These are phyloP conservation scores for Drosophila trapezifrons DNA, from an alignment of 1,140 invertebrate species.

Conservation along the genomic window DNA sequence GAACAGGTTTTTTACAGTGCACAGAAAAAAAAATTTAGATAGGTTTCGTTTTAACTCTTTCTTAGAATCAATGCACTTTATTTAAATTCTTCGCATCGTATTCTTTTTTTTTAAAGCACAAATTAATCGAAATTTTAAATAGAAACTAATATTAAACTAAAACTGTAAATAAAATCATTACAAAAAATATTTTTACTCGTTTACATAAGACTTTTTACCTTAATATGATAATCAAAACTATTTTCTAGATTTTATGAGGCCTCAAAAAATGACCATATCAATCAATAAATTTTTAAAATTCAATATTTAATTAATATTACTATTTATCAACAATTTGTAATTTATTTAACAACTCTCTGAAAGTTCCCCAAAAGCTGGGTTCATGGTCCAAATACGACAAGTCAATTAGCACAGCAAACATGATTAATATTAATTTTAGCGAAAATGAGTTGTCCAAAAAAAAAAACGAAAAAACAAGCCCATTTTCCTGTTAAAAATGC, in stretches of 20 bases:
- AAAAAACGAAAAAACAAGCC: slow-evolving; percentile 9
- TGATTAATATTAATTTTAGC: slow-evolving; percentile 66
- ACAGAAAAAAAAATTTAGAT: neutral
- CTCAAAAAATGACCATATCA: neutral
- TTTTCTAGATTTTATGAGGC: too few relatives aligned
- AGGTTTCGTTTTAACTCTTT: too few relatives aligned
- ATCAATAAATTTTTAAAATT: neutral
- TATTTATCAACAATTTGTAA: too few relatives aligned
- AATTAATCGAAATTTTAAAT: too few relatives aligned
- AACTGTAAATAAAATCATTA: too few relatives aligned
- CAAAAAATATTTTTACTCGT: too few relatives aligned
- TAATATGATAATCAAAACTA: too few relatives aligned
- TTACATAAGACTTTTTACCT: too few relatives aligned
- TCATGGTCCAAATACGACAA: neutral
- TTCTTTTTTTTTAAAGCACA: too few relatives aligned
- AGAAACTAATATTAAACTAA: too few relatives aligned
- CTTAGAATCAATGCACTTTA: too few relatives aligned
- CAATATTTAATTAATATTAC: neutral
- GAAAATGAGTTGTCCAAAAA: slow-evolving; percentile 25
- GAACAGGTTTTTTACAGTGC: neutral
- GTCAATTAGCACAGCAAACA: slow-evolving; percentile 1
- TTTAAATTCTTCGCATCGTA: neutral
- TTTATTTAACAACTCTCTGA: neutral
- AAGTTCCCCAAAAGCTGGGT: neutral
- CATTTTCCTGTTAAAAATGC: slow-evolving; percentile 28